Evolutionary conservation across 2,113 vertebrate species (phyloP).

Genomic region (Cricetomys ansorgei): DNA sequence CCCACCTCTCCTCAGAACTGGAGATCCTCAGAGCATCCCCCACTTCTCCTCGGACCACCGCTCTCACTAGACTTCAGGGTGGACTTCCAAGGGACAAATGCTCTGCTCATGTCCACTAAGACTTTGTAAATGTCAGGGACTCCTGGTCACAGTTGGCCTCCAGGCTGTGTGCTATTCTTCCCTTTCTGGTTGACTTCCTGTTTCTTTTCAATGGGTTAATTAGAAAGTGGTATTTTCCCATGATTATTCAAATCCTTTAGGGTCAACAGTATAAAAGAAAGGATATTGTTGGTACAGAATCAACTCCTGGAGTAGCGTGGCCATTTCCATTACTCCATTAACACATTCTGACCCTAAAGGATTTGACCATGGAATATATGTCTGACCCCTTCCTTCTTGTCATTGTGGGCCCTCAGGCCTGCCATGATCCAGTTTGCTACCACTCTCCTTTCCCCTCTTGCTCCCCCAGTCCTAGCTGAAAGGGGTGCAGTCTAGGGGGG

Average conservation of each 20-base stretch:
- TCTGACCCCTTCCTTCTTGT: too few species aligned
- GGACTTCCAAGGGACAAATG: constrained; percentile 94
- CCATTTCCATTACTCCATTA: constrained; percentile 83
- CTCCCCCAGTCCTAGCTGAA: not conserved
- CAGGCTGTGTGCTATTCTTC: constrained; percentile 90
- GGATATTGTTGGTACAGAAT: constrained; percentile 92
- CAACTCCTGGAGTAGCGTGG: constrained; percentile 79
- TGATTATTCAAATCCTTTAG: constrained; percentile 97
- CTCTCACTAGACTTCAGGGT: constrained; percentile 98
- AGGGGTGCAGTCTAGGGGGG: not conserved
- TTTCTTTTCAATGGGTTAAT: constrained; percentile 98
- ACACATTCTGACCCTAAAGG: too few species aligned
- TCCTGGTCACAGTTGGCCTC: constrained; percentile 92
- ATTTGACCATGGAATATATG: too few species aligned
- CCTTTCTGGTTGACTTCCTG: constrained; percentile 95
- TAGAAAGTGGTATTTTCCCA: constrained; percentile 97
- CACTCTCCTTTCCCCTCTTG: not conserved
- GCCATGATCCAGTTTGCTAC: not conserved
- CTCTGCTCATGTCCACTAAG: constrained; percentile 97
- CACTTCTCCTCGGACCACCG: too few species aligned
- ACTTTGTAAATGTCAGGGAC: constrained; percentile 96
- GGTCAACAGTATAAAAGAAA: constrained; percentile 96
- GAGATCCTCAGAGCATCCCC: constrained; percentile 87
- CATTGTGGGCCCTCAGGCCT: not conserved
- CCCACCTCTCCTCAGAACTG: too few species aligned